These are phyloP conservation scores for Leptobrachium leishanense DNA, from an alignment of 2,113 vertebrate genomes.

Conservation along the genomic window DNA sequence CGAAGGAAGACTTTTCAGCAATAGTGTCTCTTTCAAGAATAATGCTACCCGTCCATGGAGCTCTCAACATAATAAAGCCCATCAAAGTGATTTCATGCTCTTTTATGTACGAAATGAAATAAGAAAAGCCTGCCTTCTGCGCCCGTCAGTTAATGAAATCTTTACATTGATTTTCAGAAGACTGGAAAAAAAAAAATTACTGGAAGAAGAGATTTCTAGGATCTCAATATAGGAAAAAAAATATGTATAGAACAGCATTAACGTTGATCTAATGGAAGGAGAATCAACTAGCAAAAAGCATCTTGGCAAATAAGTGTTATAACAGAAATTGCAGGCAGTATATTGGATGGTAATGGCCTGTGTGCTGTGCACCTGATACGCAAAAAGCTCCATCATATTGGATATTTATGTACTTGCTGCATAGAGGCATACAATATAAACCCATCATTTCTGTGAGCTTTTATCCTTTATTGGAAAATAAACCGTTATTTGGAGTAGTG, in stretches of 20 bases:
- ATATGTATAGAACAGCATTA: not conserved
- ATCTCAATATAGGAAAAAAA: not conserved
- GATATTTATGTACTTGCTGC: not conserved
- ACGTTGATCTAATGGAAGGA: not conserved
- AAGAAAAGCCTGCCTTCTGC: not conserved
- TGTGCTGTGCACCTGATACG: not conserved
- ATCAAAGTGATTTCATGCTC: not conserved
- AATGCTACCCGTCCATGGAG: not conserved
- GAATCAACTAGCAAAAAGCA: not conserved
- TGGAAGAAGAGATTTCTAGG: not conserved
- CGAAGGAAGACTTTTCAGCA: too few species aligned
- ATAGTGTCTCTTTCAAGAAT: too few species aligned
- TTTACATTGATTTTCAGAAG: not conserved
- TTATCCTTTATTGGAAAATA: not conserved
- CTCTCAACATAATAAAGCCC: not conserved
- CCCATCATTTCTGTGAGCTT: not conserved
- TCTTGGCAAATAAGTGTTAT: not conserved
- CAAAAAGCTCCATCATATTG: not conserved
- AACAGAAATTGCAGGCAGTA: not conserved
- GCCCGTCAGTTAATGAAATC: not conserved
- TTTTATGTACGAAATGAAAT: slow-evolving; percentile 1
- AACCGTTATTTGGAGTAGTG: not conserved
- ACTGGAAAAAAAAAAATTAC: not conserved
- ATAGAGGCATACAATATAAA: not conserved
- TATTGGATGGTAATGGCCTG: not conserved